Evolutionary conservation across 2,797 vertebrate species (phyloP), one percentile per base, ranked within the genome.

Genomic region (Poecilia velifera): DNA sequence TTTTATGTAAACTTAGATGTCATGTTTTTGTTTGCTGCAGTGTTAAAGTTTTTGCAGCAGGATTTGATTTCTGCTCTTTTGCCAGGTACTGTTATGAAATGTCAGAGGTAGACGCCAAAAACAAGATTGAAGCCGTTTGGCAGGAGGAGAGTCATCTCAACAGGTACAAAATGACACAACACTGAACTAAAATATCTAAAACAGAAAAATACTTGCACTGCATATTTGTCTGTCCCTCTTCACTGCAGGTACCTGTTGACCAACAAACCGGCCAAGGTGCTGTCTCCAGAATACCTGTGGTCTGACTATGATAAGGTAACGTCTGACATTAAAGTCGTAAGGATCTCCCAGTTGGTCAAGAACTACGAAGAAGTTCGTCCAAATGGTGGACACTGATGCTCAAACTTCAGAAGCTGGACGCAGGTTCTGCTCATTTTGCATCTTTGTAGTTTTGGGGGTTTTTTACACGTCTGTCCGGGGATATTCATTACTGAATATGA

Each of bases 71-170:
- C 46, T 68, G 12, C 5, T 39, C 0, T 76, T 82, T 87, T 16
- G 34, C 93, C 74, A 93, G 81, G 78, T 86, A 86, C 62, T 97
- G 96, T 85, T 93, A 96, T 77, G 84, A 78, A 79, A 79, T 86
- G 73, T 91, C 96, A 22, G 85, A 96, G 82, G 81, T 87, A 0
- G 96, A 97, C 77, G 91, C 94, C 74, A 94, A 93, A 86, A 96
- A 96, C 0, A 87, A 92, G 3, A 91, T 96, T 76, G 88, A 96
- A 92, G 97, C 96, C 1, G 90, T 80, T 71, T 95, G 96, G 96
- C 96, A 96, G 84, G 96, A 96, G 62, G 96, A 97, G 86, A 97
- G 96, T 55, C 96, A 97, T 85, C 94, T 97, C 64, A 97, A 97
- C 86, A 95, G 87, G 74, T 94, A 91, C 51, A 39, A 6, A 51